Conservation (phyloP, 2,888 invertebrate species). For the Melanostoma scalare region DNA sequence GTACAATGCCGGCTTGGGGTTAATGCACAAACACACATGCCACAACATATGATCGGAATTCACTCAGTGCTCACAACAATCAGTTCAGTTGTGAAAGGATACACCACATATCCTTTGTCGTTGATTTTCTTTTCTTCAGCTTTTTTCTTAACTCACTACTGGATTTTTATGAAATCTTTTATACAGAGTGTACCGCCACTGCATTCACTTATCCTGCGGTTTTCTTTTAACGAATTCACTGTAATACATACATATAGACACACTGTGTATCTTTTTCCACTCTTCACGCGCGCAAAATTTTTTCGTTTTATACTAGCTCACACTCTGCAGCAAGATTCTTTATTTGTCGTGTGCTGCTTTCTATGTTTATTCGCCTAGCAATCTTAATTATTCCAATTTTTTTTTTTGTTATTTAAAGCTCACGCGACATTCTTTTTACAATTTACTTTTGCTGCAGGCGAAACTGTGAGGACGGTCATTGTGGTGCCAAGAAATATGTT, state of each 20-base stretch:
- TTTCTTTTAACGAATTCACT: conserved; percentile 67
- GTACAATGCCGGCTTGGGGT: conserved; percentile 66
- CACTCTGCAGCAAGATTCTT: conserved; percentile 42
- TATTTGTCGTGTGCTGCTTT: conserved; percentile 65
- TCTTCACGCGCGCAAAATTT: conserved; percentile 69
- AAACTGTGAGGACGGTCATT: conserved; percentile 37
- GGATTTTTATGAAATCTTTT: conserved; percentile 41
- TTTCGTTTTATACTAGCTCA: conserved; percentile 40
- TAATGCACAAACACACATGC: conserved; percentile 44
- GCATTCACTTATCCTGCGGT: conserved; percentile 69
- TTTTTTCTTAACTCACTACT: conserved; percentile 19
- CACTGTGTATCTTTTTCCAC: conserved; percentile 42
- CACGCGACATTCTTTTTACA: conserved; percentile 62
- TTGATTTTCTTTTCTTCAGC: conserved; percentile 30
- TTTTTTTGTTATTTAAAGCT: conserved; percentile 55
- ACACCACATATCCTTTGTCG: conserved; percentile 49
- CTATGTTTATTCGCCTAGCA: conserved; percentile 66
- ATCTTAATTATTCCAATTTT: conserved; percentile 1
- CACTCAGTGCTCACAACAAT: conserved; percentile 53
- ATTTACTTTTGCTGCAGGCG: conserved; percentile 45
- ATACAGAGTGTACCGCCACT: conserved; percentile 53
- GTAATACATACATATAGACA: conserved; percentile 55
- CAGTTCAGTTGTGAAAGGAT: conserved; percentile 64
- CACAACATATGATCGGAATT: conserved; percentile 54
- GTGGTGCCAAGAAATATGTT: conserved; percentile 38